Conservation (phyloP, 2,113 vertebrate genomes). For the Pterocles orientalis region DNA sequence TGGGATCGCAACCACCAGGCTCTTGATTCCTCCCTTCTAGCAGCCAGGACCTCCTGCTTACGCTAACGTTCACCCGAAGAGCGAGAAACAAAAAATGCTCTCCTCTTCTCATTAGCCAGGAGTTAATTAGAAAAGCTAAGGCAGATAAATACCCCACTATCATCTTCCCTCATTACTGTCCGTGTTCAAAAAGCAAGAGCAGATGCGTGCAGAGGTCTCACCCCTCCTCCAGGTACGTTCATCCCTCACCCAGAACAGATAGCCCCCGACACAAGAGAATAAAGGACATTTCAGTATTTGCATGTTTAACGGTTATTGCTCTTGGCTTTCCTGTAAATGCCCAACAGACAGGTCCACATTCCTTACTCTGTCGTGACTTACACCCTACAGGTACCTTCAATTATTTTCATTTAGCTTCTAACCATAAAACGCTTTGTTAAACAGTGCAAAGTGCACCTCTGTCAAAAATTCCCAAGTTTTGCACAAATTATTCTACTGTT, state of each 20-base stretch:
- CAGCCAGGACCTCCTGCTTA: background rate
- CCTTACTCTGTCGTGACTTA: background rate
- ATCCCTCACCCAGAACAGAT: background rate
- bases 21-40: background rate
- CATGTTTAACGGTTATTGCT: background rate
- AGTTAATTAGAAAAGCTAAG: background rate
- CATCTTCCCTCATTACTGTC: background rate
- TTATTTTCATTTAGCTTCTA: background rate
- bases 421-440: background rate
- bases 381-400: background rate
- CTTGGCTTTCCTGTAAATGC: background rate
- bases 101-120: background rate
- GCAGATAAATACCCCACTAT: fast-evolving
- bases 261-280: too few species aligned
- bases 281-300: background rate
- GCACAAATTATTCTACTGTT: background rate
- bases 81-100: background rate
- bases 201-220: background rate
- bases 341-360: background rate
- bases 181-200: background rate
- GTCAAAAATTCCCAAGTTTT: background rate
- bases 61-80: fast-evolving
- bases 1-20: background rate
- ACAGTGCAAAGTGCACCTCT: background rate
- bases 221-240: background rate